A percentile compares a stretch with the other conserved stretches of the same genome.
Evolutionary conservation across 1,140 invertebrate species (phyloP).

Genomic region (Delia radicum): DNA sequence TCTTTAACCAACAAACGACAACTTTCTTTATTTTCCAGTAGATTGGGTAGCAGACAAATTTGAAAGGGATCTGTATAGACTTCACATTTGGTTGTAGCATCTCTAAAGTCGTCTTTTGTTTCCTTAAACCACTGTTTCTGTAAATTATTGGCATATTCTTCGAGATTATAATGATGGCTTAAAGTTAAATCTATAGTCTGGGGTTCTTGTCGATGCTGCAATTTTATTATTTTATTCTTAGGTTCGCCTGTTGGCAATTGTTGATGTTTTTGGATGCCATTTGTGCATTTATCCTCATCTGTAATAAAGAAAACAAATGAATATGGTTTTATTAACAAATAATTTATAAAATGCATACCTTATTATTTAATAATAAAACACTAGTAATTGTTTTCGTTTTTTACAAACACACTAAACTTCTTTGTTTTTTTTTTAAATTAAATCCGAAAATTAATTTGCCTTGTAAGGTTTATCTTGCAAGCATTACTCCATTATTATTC

Average conservation of each 20-base stretch:
- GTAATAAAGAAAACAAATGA: slow-evolving; percentile 23
- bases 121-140: slow-evolving; percentile 14
- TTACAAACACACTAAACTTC: not conserved
- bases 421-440: not conserved
- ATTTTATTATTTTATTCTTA: not conserved
- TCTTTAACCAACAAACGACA: slow-evolving; percentile 41
- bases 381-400: no score
- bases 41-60: slow-evolving; percentile 42
- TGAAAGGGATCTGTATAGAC: slow-evolving; percentile 45
- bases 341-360: slow-evolving; percentile 25
- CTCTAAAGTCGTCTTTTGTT: slow-evolving; percentile 26
- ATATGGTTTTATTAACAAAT: slow-evolving; percentile 27
- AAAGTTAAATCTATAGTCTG: slow-evolving; percentile 20
- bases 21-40: slow-evolving; percentile 30
- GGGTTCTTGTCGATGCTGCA: not conserved
- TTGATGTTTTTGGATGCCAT: not conserved
- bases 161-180: not conserved
- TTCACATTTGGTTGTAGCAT: slow-evolving; percentile 36
- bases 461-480: no score
- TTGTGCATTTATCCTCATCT: slow-evolving; percentile 5
- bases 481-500: no score
- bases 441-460: not conserved
- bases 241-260: not conserved
- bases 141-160: slow-evolving; percentile 5
- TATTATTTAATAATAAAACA: slow-evolving; percentile 18